Base-by-base conservation (phyloP, 2,888 invertebrate genomes). In the Xylota sylvarum region DNA sequence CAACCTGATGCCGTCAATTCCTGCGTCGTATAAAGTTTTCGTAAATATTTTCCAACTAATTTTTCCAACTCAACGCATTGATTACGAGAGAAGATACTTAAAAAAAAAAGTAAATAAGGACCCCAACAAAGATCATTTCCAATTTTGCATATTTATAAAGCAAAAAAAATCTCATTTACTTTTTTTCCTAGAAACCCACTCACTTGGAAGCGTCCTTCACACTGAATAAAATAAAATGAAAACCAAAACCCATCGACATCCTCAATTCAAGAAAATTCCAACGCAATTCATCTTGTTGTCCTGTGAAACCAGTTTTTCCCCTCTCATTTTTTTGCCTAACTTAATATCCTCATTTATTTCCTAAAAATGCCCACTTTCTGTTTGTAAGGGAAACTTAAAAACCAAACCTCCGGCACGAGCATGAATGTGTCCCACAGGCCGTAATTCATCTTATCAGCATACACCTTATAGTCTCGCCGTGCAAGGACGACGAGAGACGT, bases 271-370 rank as follows among this genome's bases (percentile, higher is more conserved):
- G 14, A 35, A 50, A 60, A 35, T 6, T 62, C 19, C 70, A 19
- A 58, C 35, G 50, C 60, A 60, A 77, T 70, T 70, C 43, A 70
- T 77, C 43, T 56, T 58, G 48, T 55, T 70, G 70, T 56, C 40
- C 65, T 37, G n/a, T 37, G 48, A 72, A 67, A 58, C 77, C 77
- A 48, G 58, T 60, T 43, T 40, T 40, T 43, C 14, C 19, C 50
- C 19, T 65, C 30, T 43, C 32, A 10, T 43, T 52, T 64, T 64
- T 64, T 23, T 30, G 27, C 35, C 19, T 43, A 65, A 74, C 60
- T 72, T 72, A 77, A 77, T 83, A 77, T 83, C 77, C 72, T 83
- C 77, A 83, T 77, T 83, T 72, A 83, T 77, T 77, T 83, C 52
- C 82, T 30, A 65, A 55, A 32, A 74, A 60, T 37, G 52, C 60